Conservation (phyloP, 2,888 invertebrate species). For the Rhagophthalmus giganteus region DNA sequence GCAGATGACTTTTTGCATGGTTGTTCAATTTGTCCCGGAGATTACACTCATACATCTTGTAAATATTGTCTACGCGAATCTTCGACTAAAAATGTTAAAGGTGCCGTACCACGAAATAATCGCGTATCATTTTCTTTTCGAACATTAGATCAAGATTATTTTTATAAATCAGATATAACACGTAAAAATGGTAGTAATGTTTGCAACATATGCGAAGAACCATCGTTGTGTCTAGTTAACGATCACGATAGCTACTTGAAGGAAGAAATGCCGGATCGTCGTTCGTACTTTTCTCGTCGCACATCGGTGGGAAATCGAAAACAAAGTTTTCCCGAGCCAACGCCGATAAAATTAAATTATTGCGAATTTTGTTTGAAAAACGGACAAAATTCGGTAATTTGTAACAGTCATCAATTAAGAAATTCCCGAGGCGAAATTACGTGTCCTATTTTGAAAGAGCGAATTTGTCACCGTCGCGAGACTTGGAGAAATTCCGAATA, state of each 20-base stretch:
- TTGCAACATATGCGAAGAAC: background rate
- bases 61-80: slow-evolving; percentile 6
- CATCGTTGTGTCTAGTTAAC: background rate
- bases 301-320: too few relatives aligned
- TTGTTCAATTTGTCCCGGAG: slow-evolving; percentile 8
- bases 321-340: too few relatives aligned
- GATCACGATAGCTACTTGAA: too few relatives aligned
- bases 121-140: too few relatives aligned
- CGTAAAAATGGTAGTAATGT: background rate
- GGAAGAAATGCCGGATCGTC: too few relatives aligned
- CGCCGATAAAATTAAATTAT: background rate
- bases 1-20: slow-evolving; percentile 4
- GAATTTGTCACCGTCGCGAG: too few relatives aligned
- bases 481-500: too few relatives aligned
- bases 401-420: slow-evolving; percentile 12
- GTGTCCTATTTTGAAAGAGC: slow-evolving; percentile 12
- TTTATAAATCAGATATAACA: too few relatives aligned
- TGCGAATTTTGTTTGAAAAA: slow-evolving; percentile 18
- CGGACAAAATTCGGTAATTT: slow-evolving; percentile 11
- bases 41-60: slow-evolving; percentile 9
- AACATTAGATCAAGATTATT: too few relatives aligned
- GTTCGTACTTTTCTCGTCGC: too few relatives aligned
- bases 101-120: background rate
- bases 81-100: background rate
- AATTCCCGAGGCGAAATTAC: slow-evolving; percentile 8